These are phyloP conservation scores for Corythoichthys intestinalis DNA, from an alignment of 2,113 vertebrate species.

Conservation along the genomic window DNA sequence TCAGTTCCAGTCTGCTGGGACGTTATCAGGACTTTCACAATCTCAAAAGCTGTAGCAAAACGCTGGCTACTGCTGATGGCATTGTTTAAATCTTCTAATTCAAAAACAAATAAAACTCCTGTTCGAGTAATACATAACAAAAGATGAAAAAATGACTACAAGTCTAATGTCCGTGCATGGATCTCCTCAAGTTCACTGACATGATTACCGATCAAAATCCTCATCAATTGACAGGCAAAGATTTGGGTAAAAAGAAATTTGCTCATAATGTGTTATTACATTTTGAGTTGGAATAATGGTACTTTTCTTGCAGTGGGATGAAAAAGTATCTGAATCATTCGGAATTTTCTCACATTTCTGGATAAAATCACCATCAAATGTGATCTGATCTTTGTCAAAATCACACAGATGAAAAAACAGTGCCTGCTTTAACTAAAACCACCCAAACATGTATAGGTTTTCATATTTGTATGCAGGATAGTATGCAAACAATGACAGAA, in stretches of 20 bases:
- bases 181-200: background rate
- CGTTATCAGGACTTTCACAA: constrained; percentile 53
- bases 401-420: no score
- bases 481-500: no score
- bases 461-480: no score
- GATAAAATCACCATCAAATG: no score
- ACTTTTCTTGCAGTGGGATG: background rate
- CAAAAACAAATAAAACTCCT: constrained; percentile 17
- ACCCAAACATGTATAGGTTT: no score
- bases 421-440: no score
- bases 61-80: constrained; percentile 26
- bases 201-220: background rate
- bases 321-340: no score
- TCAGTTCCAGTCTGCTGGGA: constrained; percentile 59
- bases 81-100: constrained; percentile 7
- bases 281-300: background rate
- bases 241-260: background rate
- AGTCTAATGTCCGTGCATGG: constrained; percentile 1
- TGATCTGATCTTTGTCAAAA: no score
- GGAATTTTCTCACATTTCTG: no score
- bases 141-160: background rate
- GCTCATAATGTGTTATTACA: background rate
- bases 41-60: constrained; percentile 27
- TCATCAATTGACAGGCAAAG: background rate
- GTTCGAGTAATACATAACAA: constrained; percentile 2